These are phyloP conservation scores for Embidobia sp. DNA, from an alignment of 2,888 invertebrate genomes.

Conservation along the genomic window DNA sequence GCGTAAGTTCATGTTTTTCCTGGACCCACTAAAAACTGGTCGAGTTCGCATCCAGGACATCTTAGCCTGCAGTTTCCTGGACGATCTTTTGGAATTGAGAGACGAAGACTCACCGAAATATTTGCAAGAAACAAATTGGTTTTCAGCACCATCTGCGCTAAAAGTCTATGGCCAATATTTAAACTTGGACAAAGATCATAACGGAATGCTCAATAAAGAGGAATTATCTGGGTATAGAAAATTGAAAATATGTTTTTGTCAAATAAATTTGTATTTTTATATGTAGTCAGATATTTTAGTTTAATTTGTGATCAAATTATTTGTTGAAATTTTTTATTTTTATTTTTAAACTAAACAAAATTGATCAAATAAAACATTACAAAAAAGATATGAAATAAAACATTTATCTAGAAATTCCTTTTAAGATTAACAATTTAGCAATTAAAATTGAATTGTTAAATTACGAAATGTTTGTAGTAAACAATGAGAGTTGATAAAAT, in stretches of 20 bases:
- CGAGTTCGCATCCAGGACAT: conserved; percentile 95
- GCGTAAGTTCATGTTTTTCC: conserved; percentile 96
- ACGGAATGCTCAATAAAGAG: conserved; percentile 96
- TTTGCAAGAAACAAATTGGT: conserved; percentile 94
- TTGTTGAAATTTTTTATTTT: neutral
- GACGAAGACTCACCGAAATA: conserved; percentile 93
- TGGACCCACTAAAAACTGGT: conserved; percentile 94
- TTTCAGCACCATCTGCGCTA: conserved; percentile 93
- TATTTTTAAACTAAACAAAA: neutral
- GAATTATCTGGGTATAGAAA: conserved; percentile 94
- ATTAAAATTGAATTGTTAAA: no score
- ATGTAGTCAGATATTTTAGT: no score
- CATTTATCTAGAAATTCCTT: no score
- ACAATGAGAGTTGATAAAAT: no score
- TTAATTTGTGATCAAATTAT: neutral
- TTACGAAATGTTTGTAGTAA: no score
- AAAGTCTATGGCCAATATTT: conserved; percentile 97
- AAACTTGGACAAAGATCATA: conserved; percentile 95
- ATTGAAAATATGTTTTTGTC: no score
- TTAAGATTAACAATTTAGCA: no score
- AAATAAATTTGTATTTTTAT: neutral
- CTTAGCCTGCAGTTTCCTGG: conserved; percentile 94
- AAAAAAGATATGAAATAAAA: neutral
- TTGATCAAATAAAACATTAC: conserved; percentile 1
- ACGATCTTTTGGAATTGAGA: conserved; percentile 93